These are phyloP conservation scores for Parasteatoda tepidariorum DNA, from an alignment of 1,140 invertebrate species.

Conservation along the genomic window DNA sequence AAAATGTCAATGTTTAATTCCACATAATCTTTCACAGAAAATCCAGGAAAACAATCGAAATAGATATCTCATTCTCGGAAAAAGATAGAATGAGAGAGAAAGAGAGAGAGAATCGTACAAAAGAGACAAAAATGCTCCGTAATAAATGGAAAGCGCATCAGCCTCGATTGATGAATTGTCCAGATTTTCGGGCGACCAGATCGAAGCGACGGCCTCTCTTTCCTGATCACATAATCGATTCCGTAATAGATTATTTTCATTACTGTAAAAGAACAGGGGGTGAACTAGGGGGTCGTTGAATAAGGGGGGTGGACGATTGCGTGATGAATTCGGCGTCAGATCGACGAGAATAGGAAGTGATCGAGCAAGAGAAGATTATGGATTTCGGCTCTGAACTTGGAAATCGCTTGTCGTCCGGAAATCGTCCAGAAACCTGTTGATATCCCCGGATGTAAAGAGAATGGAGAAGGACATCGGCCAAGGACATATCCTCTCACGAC, in stretches of 20 bases:
- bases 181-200: neutral
- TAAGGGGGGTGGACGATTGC: neutral
- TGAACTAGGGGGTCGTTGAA: too few species aligned
- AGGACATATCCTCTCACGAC: neutral
- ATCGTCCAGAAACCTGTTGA: conserved; percentile 6
- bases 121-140: too few species aligned
- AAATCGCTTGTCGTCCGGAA: neutral
- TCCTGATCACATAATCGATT: conserved; percentile 57
- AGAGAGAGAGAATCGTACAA: too few species aligned
- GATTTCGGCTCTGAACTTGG: neutral
- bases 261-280: conserved; percentile 44
- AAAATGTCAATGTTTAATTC: too few species aligned
- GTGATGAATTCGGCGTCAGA: conserved; percentile 56
- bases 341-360: conserved; percentile 48
- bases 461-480: neutral
- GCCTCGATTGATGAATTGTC: conserved; percentile 43
- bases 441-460: neutral
- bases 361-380: neutral
- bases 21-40: too few species aligned
- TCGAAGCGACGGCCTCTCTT: neutral
- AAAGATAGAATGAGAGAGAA: too few species aligned
- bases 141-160: conserved; percentile 16
- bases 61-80: too few species aligned
- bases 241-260: conserved; percentile 59
- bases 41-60: too few species aligned